Conservation (phyloP, 2,113 vertebrate genomes). For the Mustelus asterias region DNA sequence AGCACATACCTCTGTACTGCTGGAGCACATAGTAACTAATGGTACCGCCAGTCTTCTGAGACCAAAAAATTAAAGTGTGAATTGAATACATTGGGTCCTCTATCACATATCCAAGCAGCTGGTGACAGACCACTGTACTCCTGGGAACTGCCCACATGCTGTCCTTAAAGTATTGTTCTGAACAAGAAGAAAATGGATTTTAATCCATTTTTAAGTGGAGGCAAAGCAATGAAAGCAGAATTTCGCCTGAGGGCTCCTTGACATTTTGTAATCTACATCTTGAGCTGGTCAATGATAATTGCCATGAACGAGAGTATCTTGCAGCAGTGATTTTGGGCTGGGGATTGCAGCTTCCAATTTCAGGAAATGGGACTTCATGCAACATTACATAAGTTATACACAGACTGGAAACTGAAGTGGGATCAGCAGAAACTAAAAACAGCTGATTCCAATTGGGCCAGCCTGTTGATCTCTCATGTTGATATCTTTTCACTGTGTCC, state of each 20-base stretch:
- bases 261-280: constrained; percentile 17
- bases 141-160: background rate
- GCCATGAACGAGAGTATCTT: background rate
- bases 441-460: background rate
- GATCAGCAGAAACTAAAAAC: background rate
- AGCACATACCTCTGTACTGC: background rate
- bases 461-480: background rate
- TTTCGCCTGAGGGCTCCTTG: background rate
- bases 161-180: background rate
- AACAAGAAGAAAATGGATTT: background rate
- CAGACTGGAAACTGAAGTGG: background rate
- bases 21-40: background rate
- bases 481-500: background rate
- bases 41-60: background rate
- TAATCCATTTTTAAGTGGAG: background rate
- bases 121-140: background rate
- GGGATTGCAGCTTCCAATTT: background rate
- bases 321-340: background rate
- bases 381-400: constrained; percentile 2
- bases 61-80: background rate
- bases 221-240: background rate
- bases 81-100: background rate
- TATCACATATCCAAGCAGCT: background rate
- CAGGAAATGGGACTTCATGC: background rate
- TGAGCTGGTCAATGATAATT: background rate